Percentiles rank a stretch among this genome's conserved stretches.
Evolutionary conservation across 2,797 vertebrate genomes (phyloP).

Genomic region (Enteromius argenteus): DNA sequence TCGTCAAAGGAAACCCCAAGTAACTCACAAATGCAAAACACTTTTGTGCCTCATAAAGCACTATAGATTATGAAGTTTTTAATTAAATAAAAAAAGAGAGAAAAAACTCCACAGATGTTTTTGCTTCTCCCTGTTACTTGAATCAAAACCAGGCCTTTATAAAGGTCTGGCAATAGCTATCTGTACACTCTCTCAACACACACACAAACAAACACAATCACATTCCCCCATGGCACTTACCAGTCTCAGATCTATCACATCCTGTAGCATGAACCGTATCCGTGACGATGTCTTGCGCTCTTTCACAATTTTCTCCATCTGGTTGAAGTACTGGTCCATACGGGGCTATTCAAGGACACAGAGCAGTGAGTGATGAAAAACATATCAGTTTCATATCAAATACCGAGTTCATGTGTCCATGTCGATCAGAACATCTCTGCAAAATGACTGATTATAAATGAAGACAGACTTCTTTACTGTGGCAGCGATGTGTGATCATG

Average conservation of each 20-base stretch:
- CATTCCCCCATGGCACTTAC: slow-evolving; percentile 76
- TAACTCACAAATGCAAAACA: not conserved
- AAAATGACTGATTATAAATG: not conserved
- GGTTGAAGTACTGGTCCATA: slow-evolving; percentile 99
- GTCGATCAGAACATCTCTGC: not conserved
- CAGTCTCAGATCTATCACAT: slow-evolving; percentile 94
- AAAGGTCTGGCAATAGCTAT: slow-evolving; percentile 15
- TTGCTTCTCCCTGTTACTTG: not conserved
- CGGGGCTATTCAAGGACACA: slow-evolving; percentile 83
- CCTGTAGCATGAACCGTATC: slow-evolving; percentile 98
- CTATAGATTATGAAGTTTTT: not conserved
- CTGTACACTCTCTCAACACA: not conserved
- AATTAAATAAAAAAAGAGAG: not conserved
- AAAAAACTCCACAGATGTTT: slow-evolving; percentile 3
- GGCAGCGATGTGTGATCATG: not conserved
- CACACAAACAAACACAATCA: slow-evolving; percentile 13
- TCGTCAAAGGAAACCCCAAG: not conserved
- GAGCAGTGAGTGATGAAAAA: slow-evolving; percentile 9
- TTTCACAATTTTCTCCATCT: slow-evolving; percentile 99
- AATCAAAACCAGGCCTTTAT: slow-evolving; percentile 13
- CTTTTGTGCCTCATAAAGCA: not conserved
- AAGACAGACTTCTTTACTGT: slow-evolving; percentile 2
- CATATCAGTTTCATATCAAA: slow-evolving; percentile 36
- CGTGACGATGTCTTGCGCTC: slow-evolving; percentile 97
- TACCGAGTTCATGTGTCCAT: not conserved